Evolutionary conservation across 2,797 vertebrate genomes (phyloP), one percentile per base, ranked within the genome.

Genomic region (Hoplostethus mediterraneus): DNA sequence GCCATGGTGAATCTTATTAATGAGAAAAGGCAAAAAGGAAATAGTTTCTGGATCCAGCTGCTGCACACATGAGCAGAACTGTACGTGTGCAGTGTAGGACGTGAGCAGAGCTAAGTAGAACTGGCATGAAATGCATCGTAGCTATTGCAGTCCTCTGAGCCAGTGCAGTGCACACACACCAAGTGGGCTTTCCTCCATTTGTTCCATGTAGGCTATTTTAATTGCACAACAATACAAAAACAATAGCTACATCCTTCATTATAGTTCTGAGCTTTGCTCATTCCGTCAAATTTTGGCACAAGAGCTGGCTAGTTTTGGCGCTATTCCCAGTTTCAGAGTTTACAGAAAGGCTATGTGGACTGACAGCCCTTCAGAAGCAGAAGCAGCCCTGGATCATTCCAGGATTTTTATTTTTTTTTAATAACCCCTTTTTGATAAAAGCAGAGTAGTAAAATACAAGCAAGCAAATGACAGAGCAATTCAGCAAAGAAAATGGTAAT

Each of bases 261-360:
- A 30, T 66, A 69, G 70, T 82, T 64, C 60, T 71, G 47, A 16
- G 56, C 72, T 75, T 77, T 70, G 70, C 63, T 75, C 81, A 73
- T 66, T 66, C 81, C 54, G 51, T 80, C 17, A 75, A 45, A 75
- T 81, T 81, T 90, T 93, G 86, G 87, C 80, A 76, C 69, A 54
- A 86, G 67, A 85, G 73, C 84, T 75, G 58, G 66, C 64, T 63
- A 52, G 61, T 71, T 89, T 88, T 90, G 86, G 84, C 85, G 89
- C 86, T 42, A 51, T 52, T 88, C 74, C 71, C 70, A 44, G 73
- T 81, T 83, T 79, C 30, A 82, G 75, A 71, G 79, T 81, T 81
- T 67, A 61, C 75, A 73, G 84, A 86, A 81, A 84, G 77, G 68
- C 84, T 73, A 71, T 70, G 69, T 80, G 77, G 64, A 62, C 58